Base-by-base conservation (phyloP, 2,888 invertebrate species). In the Phaonia tiefii region DNA sequence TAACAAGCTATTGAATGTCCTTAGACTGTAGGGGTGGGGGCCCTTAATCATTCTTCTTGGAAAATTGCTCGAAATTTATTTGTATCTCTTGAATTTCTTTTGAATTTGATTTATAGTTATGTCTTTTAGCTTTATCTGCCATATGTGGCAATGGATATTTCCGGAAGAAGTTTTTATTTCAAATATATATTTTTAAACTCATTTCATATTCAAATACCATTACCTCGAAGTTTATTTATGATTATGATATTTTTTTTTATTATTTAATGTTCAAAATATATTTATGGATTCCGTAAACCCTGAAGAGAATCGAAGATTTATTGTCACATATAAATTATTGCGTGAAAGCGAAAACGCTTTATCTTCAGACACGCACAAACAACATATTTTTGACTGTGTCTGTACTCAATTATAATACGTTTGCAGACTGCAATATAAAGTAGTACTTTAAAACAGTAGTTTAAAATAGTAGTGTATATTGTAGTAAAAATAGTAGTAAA, bases 271-370 rank as follows among this genome's bases (percentile, higher is more conserved):
- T 54, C 22, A 54, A 54, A 54, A 54, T 13, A 54, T 25, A 25
- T 25, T 54, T 54, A 54, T 22, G 54, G 25, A 22, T 54, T 22
- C 20, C 11, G 8, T n/a, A n/a, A n/a, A n/a, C n/a, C n/a, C n/a
- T n/a, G n/a, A n/a, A 54, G 13, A 5, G 31, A 54, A 22, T 54
- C 5, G 11, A 13, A 54, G 13, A 54, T 54, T 54, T 54, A 54
- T 54, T 54, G 54, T 54, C 54, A 54, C 54, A 54, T 54, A 25
- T 54, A 25, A 54, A 54, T 54, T 54, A 37, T 15, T 46, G 25
- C 13, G 39, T 20, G 22, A n/a, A n/a, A 42, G 39, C 11, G 39
- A 4, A 39, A 37, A 67, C n/a, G n/a, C n/a, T n/a, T n/a, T n/a
- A n/a, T n/a, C n/a, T n/a, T n/a, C n/a, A n/a, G n/a, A n/a, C n/a